phyloP scores from a whole-genome alignment of 2,797 vertebrate species.

The Oreochromis mossambicus region DNA sequence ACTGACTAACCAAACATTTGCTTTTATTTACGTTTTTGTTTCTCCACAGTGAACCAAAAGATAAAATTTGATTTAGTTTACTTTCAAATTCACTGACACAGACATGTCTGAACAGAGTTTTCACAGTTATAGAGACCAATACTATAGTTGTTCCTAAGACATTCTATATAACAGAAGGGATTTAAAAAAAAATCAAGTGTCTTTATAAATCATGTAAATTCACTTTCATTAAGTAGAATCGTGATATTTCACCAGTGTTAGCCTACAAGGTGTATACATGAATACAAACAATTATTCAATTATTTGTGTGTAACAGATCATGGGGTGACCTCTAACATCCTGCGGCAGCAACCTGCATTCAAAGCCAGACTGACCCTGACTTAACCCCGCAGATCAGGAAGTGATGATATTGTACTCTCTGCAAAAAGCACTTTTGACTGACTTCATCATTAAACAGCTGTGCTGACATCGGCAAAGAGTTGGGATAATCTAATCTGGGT shows the following conservation, averaged over 20 bases:
- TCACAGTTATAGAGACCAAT: not conserved
- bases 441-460: too few relatives aligned
- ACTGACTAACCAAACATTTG: not conserved
- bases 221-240: not conserved
- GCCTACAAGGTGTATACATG: slow-evolving; percentile 8
- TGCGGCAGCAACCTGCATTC: not conserved
- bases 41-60: not conserved
- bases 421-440: not conserved
- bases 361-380: not conserved
- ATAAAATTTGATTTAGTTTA: too few relatives aligned
- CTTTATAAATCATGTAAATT: not conserved
- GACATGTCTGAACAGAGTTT: not conserved
- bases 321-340: slow-evolving; percentile 17
- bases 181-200: not conserved
- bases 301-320: not conserved
- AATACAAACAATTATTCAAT: slow-evolving; percentile 25
- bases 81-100: too few relatives aligned
- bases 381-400: slow-evolving; percentile 24
- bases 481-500: too few relatives aligned
- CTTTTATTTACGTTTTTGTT: not conserved
- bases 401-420: not conserved
- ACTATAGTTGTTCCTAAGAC: not conserved
- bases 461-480: too few relatives aligned
- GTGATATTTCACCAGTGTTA: not conserved
- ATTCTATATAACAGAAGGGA: not conserved